Evolutionary conservation across 2,113 vertebrate genomes (phyloP).

Genomic region (Cisticola juncidis): DNA sequence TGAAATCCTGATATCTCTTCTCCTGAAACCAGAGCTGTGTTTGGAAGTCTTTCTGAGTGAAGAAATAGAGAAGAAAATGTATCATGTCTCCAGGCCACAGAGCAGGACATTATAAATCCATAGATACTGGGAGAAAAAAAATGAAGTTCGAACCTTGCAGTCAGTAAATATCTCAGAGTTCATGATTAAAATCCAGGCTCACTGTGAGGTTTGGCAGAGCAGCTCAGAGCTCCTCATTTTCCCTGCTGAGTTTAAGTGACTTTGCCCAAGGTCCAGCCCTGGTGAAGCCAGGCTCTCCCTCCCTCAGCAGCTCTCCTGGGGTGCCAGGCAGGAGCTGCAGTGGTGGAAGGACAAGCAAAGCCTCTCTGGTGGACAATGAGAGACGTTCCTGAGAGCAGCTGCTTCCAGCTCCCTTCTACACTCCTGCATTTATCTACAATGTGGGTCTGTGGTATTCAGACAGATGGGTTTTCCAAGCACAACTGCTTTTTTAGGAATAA

Average conservation of each 20-base stretch:
- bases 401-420: neutral
- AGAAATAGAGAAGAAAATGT: neutral
- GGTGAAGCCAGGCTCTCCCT: neutral
- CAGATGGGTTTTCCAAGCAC: conserved; percentile 24
- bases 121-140: rapidly evolving
- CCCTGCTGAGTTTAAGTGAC: neutral
- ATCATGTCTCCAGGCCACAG: neutral
- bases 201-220: rapidly evolving
- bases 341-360: neutral
- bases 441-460: neutral
- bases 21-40: neutral
- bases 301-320: neutral
- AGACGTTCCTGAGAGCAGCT: neutral
- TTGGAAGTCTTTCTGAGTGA: neutral
- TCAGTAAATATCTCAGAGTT: neutral
- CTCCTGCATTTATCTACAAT: neutral
- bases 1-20: neutral
- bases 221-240: neutral
- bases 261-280: rapidly evolving
- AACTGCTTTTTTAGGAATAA: neutral
- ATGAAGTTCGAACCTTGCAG: neutral
- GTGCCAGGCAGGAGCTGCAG: neutral
- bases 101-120: neutral
- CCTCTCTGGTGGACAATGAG: neutral
- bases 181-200: neutral